Percentiles rank a stretch among this genome's conserved stretches.
These are phyloP conservation scores for Stylophora pistillata DNA, from an alignment of 64 coral and sea anemone genomes.

Conservation along the genomic window DNA sequence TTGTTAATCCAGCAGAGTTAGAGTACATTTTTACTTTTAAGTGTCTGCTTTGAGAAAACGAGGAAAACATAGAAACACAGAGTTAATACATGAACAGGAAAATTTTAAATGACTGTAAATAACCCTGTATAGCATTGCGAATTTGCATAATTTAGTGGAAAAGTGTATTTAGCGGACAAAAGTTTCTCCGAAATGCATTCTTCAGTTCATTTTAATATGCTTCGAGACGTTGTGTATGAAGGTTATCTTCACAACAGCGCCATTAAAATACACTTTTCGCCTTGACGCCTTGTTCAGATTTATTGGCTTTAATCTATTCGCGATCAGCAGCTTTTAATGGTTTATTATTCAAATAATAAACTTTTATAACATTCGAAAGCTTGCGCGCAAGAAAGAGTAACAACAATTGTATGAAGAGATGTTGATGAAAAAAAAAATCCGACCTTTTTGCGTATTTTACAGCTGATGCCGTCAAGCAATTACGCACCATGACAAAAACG, in stretches of 20 bases:
- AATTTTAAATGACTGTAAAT: constrained; percentile 30
- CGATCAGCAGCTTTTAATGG: constrained; percentile 17
- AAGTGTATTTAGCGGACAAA: constrained; percentile 40
- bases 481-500: neutral
- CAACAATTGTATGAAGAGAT: constrained; percentile 13
- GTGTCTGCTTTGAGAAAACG: neutral
- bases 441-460: neutral
- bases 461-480: constrained; percentile 9
- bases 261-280: neutral
- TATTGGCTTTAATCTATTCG: constrained; percentile 20
- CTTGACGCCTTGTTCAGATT: neutral
- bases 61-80: neutral
- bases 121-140: constrained; percentile 1
- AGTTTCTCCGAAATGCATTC: constrained; percentile 37
- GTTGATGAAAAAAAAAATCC: neutral
- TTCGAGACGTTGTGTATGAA: constrained; percentile 23
- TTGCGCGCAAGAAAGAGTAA: constrained; percentile 1
- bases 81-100: neutral
- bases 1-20: neutral
- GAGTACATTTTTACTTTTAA: neutral
- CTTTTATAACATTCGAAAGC: constrained; percentile 9
- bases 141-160: constrained; percentile 56
- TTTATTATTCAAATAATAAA: constrained; percentile 29
- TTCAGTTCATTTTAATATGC: constrained; percentile 12
- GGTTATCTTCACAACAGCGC: constrained; percentile 2